These are phyloP conservation scores for Bactericera cockerelli DNA, from an alignment of 1,140 invertebrate genomes.

Conservation along the genomic window DNA sequence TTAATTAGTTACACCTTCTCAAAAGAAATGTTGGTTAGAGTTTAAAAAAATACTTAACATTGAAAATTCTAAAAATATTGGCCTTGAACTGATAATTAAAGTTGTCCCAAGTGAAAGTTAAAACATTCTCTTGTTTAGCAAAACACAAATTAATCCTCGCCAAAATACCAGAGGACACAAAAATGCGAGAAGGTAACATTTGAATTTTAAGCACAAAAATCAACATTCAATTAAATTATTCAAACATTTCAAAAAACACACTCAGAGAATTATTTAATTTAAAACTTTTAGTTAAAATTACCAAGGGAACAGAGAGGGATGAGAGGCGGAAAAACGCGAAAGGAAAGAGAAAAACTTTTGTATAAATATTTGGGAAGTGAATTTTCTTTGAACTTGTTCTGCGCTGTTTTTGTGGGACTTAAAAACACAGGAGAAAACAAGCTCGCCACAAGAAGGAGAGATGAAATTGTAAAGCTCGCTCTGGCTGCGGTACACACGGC, in stretches of 20 bases:
- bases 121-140: neutral
- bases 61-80: too few relatives aligned
- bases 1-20: too few relatives aligned
- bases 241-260: conserved; percentile 1
- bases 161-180: neutral
- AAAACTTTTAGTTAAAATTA: conserved; percentile 4
- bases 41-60: too few relatives aligned
- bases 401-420: too few relatives aligned
- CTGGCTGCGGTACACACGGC: too few relatives aligned
- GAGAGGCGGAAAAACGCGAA: too few relatives aligned
- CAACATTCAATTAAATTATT: conserved; percentile 5
- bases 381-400: conserved; percentile 8
- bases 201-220: conserved; percentile 6
- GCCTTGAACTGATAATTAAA: too few relatives aligned
- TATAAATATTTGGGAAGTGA: conserved; percentile 2
- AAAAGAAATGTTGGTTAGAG: too few relatives aligned
- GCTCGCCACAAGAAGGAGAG: too few relatives aligned
- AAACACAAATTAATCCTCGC: neutral
- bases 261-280: conserved; percentile 5
- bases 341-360: neutral
- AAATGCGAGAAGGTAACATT: neutral
- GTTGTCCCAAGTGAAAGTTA: neutral
- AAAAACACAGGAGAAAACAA: too few relatives aligned
- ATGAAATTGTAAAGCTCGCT: too few relatives aligned
- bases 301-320: neutral